A percentile compares a stretch with the other conserved stretches of the same genome.
These are phyloP conservation scores for Drosophila macrospina DNA, from an alignment of 2,888 invertebrate genomes.

Conservation along the genomic window DNA sequence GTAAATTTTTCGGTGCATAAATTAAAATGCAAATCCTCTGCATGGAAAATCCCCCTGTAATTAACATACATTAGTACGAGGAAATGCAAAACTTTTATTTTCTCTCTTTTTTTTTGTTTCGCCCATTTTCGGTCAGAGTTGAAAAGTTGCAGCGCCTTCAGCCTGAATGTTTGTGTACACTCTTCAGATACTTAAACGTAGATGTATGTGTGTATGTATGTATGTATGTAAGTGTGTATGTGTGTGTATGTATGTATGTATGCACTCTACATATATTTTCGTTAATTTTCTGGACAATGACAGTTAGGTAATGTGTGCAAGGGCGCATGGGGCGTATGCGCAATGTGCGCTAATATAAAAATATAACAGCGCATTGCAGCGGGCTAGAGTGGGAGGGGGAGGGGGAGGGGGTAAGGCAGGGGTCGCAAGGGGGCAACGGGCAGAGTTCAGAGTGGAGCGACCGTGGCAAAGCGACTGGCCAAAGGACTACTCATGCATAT, in stretches of 20 bases:
- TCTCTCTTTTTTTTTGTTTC: constrained; percentile 20
- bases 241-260: not conserved
- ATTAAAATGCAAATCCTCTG: constrained; percentile 82
- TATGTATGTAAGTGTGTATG: not conserved
- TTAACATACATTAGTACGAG: constrained; percentile 85
- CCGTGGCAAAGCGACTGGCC: constrained; percentile 22
- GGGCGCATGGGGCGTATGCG: constrained; percentile 59
- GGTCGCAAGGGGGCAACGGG: not conserved
- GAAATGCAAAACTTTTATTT: constrained; percentile 77
- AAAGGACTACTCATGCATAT: constrained; percentile 57
- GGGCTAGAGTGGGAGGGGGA: too few relatives aligned
- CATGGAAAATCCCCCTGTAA: constrained; percentile 83
- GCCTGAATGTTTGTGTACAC: constrained; percentile 33
- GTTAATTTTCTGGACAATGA: constrained; percentile 83
- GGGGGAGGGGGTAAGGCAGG: too few relatives aligned
- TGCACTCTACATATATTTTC: constrained; percentile 66
- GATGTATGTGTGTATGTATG: not conserved
- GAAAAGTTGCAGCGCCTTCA: constrained; percentile 45
- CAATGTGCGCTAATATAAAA: constrained; percentile 74
- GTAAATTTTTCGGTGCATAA: constrained; percentile 79
- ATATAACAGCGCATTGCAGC: constrained; percentile 64
- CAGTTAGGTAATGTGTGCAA: constrained; percentile 74
- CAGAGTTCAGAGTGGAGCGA: constrained; percentile 15
- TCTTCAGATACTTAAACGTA: constrained; percentile 14
- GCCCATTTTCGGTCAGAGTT: constrained; percentile 30